Percentiles rank a stretch among this genome's conserved stretches.
These are phyloP conservation scores for Odocoileus virginianus DNA, from an alignment of 2,113 vertebrate genomes.

Conservation along the genomic window DNA sequence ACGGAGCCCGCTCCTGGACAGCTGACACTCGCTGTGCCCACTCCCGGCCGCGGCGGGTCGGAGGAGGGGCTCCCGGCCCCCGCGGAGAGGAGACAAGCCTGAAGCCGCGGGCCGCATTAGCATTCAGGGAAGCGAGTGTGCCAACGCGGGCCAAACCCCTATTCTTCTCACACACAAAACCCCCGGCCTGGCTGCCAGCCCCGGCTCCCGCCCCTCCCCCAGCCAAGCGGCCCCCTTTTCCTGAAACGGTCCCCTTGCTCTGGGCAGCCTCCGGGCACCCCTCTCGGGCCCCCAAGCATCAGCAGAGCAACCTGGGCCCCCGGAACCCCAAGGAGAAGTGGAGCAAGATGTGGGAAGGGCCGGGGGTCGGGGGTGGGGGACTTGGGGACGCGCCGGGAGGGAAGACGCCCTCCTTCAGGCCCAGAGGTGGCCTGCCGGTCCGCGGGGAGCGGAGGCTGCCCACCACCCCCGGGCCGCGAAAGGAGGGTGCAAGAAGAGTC, in stretches of 20 bases:
- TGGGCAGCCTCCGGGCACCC: not conserved
- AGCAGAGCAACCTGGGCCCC: not conserved
- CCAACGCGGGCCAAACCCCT: conserved; percentile 71
- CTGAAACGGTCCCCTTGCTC: not conserved
- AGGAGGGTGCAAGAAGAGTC: not conserved
- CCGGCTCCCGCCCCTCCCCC: conserved; percentile 59
- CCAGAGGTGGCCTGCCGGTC: not conserved
- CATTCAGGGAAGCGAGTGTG: conserved; percentile 73
- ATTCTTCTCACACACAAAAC: conserved; percentile 74
- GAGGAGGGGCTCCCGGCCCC: conserved; percentile 29
- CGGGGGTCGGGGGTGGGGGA: not conserved
- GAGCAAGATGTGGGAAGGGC: not conserved
- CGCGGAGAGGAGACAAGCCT: not conserved
- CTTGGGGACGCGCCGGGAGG: not conserved
- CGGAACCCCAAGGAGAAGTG: not conserved
- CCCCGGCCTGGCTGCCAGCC: conserved; percentile 70
- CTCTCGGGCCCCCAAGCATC: not conserved
- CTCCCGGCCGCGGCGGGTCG: not conserved
- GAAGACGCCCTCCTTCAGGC: not conserved
- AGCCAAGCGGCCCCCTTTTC: conserved; percentile 22
- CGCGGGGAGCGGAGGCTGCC: not conserved
- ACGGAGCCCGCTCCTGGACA: not conserved
- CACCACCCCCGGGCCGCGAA: not conserved
- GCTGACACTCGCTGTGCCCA: not conserved
- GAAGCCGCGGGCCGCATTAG: conserved; percentile 57